A percentile compares a stretch with the other conserved stretches of the same genome.
Evolutionary conservation across 2,797 vertebrate genomes (phyloP).

Genomic region (Capromys pilorides): DNA sequence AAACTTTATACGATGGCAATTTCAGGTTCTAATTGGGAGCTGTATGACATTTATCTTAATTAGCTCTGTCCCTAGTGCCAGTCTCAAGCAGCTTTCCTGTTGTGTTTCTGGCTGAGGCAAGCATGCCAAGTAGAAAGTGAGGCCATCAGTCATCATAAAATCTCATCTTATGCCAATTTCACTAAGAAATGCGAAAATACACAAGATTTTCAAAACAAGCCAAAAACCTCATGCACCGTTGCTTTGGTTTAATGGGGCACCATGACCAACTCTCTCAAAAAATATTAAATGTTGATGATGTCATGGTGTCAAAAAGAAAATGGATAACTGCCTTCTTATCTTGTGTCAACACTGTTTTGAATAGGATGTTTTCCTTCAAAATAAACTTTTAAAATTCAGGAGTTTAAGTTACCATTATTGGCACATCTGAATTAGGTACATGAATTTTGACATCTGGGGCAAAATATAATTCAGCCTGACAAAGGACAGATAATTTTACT

Average conservation of each 20-base stretch:
- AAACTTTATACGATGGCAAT: conserved; percentile 10
- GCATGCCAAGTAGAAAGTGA: neutral
- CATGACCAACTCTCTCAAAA: conserved; percentile 21
- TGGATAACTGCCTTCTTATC: neutral
- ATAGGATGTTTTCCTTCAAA: conserved; percentile 22
- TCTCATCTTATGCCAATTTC: neutral
- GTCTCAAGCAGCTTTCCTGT: conserved; percentile 26
- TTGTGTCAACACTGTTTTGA: neutral
- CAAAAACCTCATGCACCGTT: neutral
- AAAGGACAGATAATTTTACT: neutral
- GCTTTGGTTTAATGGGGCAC: conserved; percentile 14
- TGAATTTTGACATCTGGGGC: neutral
- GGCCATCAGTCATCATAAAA: neutral
- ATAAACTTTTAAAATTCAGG: neutral
- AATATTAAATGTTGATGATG: neutral
- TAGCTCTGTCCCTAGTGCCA: neutral
- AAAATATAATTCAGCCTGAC: neutral
- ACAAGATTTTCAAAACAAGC: neutral
- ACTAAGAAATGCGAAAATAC: conserved; percentile 48
- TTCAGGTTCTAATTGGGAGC: conserved; percentile 17
- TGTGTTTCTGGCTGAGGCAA: conserved; percentile 17
- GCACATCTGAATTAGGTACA: neutral
- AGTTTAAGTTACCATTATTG: neutral
- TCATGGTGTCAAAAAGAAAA: conserved; percentile 15
- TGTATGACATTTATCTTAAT: conserved; percentile 59